Base-by-base conservation (phyloP, 2,888 invertebrate species). In the Ypsolopha sequella region DNA sequence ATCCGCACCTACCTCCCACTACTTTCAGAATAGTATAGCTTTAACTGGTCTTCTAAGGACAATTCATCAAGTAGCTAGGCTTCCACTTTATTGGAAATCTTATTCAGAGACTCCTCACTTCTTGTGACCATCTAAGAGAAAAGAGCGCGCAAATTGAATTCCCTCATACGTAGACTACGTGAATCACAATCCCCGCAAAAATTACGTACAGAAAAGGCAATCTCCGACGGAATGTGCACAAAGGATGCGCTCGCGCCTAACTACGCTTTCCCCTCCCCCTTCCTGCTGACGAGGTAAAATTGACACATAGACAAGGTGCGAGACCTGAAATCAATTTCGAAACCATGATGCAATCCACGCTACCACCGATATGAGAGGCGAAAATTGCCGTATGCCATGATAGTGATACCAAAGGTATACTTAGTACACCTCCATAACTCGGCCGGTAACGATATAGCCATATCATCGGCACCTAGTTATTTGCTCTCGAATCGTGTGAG, bases 401-500 rank as follows among this genome's bases (percentile, higher is more conserved):
- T 73, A 76, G 72, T 67, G 65, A 58, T 65, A 66, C 62, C 63
- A 57, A 56, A 60, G 61, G 66, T 75, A 72, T 78, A 73, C 72
- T 77, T 76, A 73, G 63, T 66, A 67, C 73, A 76, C 70, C 74
- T 67, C 68, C 70, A 68, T 63, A 69, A 68, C 68, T 66, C 70
- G 70, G 72, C 7, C 36, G 35, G 73, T 63, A 77, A 65, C 76
- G 70, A 75, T 79, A 79, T 76, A 66, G 75, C 74, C 74, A 74
- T 80, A 82, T 76, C 78, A 79, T 77, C 76, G 71, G 75, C 80
- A 80, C 76, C 82, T 70, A 75, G 76, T 79, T 79, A 85, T 85
- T 84, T 85, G 75, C 76, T 77, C 75, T 78, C 80, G 69, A 69
- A 75, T 80, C 77, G 85, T 84, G 85, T 85, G 85, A 82, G 81